These are phyloP conservation scores for Andrena bicolor DNA, from an alignment of 2,888 invertebrate species.

Conservation along the genomic window DNA sequence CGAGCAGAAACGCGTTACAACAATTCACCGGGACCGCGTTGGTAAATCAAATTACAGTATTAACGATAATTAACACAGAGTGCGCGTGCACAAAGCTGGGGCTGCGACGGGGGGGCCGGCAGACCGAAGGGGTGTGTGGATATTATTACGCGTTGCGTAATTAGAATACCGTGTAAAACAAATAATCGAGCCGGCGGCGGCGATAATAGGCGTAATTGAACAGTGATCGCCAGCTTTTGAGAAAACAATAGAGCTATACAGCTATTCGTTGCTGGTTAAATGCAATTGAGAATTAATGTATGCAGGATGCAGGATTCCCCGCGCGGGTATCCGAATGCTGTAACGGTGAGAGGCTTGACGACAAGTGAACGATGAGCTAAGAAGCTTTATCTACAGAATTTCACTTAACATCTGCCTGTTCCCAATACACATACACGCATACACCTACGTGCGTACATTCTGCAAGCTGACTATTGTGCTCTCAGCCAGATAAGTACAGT, in stretches of 20 bases:
- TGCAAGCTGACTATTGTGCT: too few species aligned
- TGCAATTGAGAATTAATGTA: background rate
- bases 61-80: conserved; percentile 40
- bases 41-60: conserved; percentile 39
- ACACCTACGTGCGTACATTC: too few species aligned
- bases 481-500: too few species aligned
- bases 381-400: too few species aligned
- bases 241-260: conserved; percentile 12
- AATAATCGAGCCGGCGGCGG: background rate
- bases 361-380: too few species aligned
- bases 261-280: background rate
- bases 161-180: conserved; percentile 19
- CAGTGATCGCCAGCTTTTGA: background rate
- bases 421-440: too few species aligned
- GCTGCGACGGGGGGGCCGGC: too few species aligned
- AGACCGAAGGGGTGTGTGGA: background rate
- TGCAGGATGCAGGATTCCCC: too few species aligned
- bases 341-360: too few species aligned
- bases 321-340: too few species aligned
- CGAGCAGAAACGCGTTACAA: conserved; percentile 18
- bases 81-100: background rate
- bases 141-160: conserved; percentile 17
- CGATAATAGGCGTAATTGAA: conserved; percentile 7
- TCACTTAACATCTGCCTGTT: too few species aligned
- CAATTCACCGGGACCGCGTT: conserved; percentile 4